A percentile compares a stretch with the other conserved stretches of the same genome.
Evolutionary conservation across 2,797 vertebrate species (phyloP).

Genomic region (Syncerus caffer): DNA sequence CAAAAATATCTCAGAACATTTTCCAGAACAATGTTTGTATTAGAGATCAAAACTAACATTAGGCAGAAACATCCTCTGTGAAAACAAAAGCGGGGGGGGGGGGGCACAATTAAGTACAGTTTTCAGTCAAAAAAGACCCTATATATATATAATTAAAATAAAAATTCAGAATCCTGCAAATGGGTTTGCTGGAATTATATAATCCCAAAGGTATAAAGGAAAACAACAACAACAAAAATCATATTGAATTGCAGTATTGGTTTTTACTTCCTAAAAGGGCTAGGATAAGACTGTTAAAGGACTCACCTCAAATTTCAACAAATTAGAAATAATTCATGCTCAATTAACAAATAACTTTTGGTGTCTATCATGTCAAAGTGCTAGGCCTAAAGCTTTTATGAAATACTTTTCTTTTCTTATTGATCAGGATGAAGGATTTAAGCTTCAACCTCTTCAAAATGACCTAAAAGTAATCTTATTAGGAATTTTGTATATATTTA

Average conservation of each 20-base stretch:
- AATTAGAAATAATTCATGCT: not conserved
- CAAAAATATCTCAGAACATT: not conserved
- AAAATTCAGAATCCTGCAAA: not conserved
- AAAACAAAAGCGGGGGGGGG: not conserved
- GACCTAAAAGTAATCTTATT: not conserved
- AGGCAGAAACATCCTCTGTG: not conserved
- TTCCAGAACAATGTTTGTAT: not conserved
- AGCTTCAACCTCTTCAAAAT: not conserved
- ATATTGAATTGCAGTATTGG: not conserved
- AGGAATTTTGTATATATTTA: not conserved
- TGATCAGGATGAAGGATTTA: not conserved
- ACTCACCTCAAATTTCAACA: not conserved
- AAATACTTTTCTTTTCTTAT: not conserved
- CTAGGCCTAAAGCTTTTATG: not conserved
- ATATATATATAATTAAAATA: not conserved
- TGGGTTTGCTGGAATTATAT: not conserved
- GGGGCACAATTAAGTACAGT: not conserved
- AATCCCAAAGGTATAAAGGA: not conserved
- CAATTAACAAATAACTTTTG: not conserved
- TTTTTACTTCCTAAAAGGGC: not conserved
- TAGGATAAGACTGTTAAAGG: not conserved
- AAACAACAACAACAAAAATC: not conserved
- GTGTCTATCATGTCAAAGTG: not conserved
- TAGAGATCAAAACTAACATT: not conserved
- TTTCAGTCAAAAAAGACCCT: not conserved